Evolutionary conservation across 2,888 invertebrate genomes (phyloP).

Genomic region (Odiellus spinosus): DNA sequence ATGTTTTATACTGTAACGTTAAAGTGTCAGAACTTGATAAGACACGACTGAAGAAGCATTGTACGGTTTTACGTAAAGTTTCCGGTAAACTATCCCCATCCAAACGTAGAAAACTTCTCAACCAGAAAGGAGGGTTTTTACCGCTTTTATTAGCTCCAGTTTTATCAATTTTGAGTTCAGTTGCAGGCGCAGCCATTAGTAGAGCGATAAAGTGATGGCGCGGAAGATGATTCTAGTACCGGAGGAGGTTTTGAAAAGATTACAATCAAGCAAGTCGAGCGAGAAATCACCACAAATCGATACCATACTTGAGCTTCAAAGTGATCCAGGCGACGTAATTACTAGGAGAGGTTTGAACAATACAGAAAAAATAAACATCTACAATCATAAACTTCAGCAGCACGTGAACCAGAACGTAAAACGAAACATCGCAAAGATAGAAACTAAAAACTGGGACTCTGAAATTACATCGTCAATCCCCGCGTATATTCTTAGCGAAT

Average conservation of each 20-base stretch:
- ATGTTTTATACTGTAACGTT: not conserved
- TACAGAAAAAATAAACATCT: no score
- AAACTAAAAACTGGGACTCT: no score
- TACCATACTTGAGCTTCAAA: no score
- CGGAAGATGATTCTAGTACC: not conserved
- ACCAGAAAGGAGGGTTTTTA: not conserved
- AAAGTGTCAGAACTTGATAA: not conserved
- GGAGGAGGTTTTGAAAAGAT: not conserved
- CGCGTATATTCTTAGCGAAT: no score
- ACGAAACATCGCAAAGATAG: no score
- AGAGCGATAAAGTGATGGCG: not conserved
- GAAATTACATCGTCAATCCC: no score
- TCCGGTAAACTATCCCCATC: not conserved
- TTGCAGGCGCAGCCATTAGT: not conserved
- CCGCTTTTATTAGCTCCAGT: not conserved
- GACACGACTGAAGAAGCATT: not conserved
- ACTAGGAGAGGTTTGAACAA: no score
- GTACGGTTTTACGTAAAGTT: not conserved
- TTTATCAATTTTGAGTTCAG: not conserved
- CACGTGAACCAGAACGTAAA: no score
- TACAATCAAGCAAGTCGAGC: no score
- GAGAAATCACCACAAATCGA: no score
- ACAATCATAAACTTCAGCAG: no score
- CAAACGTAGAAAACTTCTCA: not conserved
- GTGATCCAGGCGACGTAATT: no score